phyloP scores from a whole-genome alignment of 2,113 vertebrate species.

The Fulica atra region DNA sequence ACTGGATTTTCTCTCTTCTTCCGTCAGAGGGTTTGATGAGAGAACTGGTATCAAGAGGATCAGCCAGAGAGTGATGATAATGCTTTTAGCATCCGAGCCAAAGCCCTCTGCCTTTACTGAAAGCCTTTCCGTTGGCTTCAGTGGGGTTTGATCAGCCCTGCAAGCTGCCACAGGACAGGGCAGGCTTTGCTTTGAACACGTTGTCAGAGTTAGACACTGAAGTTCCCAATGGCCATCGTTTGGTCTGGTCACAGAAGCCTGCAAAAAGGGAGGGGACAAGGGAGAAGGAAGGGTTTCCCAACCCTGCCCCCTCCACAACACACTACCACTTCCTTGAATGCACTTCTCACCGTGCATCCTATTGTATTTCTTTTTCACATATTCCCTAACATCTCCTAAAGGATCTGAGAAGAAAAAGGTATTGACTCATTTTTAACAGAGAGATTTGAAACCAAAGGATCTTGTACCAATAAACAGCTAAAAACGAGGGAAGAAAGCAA shows the following conservation, averaged over 20 bases:
- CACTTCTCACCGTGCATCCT: not conserved
- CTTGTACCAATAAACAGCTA: not conserved
- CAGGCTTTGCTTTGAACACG: not conserved
- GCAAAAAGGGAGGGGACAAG: not conserved
- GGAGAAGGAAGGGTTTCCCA: not conserved
- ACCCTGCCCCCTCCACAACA: no score
- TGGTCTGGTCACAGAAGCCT: not conserved
- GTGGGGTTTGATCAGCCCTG: not conserved
- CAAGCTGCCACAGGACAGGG: not conserved
- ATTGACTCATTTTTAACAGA: not conserved
- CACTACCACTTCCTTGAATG: not conserved
- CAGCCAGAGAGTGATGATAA: constrained; percentile 39
- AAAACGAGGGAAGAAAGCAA: not conserved
- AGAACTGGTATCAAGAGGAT: constrained; percentile 46
- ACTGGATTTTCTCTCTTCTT: constrained; percentile 47
- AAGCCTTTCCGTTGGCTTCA: not conserved
- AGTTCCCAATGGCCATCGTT: not conserved
- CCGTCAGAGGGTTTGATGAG: constrained; percentile 46
- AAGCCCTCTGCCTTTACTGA: constrained; percentile 14
- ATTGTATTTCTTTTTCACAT: not conserved
- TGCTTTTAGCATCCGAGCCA: constrained; percentile 30
- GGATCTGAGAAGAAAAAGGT: not conserved
- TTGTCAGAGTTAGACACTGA: not conserved
- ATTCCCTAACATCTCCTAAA: not conserved
- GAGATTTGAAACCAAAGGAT: not conserved